Base-by-base conservation (phyloP, 2,113 vertebrate genomes). In the Indri indri region DNA sequence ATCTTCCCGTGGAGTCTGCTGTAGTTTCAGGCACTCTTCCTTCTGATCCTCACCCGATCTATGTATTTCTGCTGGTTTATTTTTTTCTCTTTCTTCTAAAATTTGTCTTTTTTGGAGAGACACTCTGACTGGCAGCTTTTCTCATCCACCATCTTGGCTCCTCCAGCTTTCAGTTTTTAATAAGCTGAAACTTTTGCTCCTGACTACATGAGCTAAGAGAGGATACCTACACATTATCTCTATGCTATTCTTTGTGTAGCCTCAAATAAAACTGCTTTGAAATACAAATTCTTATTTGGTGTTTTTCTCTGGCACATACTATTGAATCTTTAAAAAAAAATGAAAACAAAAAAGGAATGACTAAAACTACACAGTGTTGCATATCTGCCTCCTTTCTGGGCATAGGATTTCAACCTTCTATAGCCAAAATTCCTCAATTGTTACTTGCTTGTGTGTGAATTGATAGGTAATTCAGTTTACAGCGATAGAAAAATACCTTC, bases 361-460 rank as follows among this genome's bases (percentile, higher is more conserved):
- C 87, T 84, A 94, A 98, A 98, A 57, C 37, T 66, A 90, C 9
- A 97, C 95, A 96, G 57, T 57, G 61, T 45, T 85, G 50, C 12
- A 85, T 22, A 63, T 71, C 47, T 82, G 12, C 6, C 96, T 98
- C 94, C 96, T 98, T 98, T 97, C 40, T 87, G 80, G 73, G 30
- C 52, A 96, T 50, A 12, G 68, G 65, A 87, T 17, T 90, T 73
- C 40, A 94, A 84, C 40, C 22, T 9, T 68, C 95, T 95, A 76
- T 79, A 90, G 90, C 93, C 97, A 85, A 88, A 96, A 47, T 0
- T 8, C 37, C 6, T 98, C 87, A 59, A 37, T 37, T 91, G 68
- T 91, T 96, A 96, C 83, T 96, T 97, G 88, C 96, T 98, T 97
- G 82, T 88, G 25, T 20, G 25, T 42, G 93, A 96, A 37, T 88